Conservation (phyloP, 92 coral and sea anemone genomes). For the Epizoanthus illoricatus region DNA sequence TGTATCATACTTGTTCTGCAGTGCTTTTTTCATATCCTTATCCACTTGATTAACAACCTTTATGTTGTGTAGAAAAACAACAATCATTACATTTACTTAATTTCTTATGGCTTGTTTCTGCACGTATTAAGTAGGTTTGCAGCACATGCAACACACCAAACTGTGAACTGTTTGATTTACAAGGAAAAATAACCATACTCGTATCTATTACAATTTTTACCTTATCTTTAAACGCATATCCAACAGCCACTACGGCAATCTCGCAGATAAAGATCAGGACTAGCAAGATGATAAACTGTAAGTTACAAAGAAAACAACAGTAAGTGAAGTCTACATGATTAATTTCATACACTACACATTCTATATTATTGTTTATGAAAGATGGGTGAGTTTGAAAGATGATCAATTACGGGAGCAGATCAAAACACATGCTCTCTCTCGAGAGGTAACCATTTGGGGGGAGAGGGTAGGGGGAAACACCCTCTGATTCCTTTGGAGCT, state of each 20-base stretch:
- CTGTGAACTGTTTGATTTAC: no score
- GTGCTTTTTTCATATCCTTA: neutral
- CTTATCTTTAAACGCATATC: slow-evolving; percentile 17
- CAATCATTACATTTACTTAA: no score
- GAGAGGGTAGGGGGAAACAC: no score
- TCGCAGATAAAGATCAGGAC: slow-evolving; percentile 17
- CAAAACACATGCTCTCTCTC: no score
- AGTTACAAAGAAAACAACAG: neutral
- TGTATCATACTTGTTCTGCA: neutral
- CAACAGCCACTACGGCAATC: slow-evolving; percentile 18
- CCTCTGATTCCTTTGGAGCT: no score
- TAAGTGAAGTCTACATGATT: neutral
- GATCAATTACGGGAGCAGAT: no score
- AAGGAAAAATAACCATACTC: neutral
- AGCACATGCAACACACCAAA: no score
- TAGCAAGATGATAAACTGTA: slow-evolving; percentile 1
- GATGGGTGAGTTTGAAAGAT: neutral
- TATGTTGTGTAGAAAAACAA: no score
- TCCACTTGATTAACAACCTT: neutral
- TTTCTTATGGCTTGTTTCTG: no score
- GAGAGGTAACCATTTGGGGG: no score
- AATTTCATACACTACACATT: no score
- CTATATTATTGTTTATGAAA: neutral
- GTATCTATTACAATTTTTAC: neutral
- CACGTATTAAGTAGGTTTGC: no score